Evolutionary conservation across 2,888 invertebrate genomes (phyloP).

Genomic region (Sarcophaga subvicina): DNA sequence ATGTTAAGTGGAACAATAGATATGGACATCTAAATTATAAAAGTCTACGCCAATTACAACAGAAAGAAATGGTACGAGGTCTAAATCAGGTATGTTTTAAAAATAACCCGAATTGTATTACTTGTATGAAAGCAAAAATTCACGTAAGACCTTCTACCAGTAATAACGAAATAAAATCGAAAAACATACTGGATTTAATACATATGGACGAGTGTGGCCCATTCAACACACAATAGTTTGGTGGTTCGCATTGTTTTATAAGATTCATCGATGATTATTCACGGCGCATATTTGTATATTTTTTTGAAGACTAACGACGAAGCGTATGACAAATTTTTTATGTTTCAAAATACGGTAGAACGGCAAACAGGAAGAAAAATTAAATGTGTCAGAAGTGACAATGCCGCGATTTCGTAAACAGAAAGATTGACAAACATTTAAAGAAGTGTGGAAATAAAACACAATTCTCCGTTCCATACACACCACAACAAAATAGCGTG

Average conservation of each 20-base stretch:
- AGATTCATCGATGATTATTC: too few species aligned
- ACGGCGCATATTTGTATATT: too few species aligned
- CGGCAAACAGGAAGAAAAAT: constrained; percentile 29
- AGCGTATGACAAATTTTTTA: constrained; percentile 4
- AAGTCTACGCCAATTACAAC: background rate
- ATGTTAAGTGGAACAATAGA: constrained; percentile 13
- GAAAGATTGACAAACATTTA: constrained; percentile 22
- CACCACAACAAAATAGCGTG: background rate
- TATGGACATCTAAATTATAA: constrained; percentile 28
- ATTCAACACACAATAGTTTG: too few species aligned
- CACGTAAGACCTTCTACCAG: too few species aligned
- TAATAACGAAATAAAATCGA: too few species aligned
- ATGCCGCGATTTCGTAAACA: constrained; percentile 63
- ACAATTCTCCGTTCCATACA: constrained; percentile 34
- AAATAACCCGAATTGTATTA: background rate
- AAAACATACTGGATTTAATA: too few species aligned
- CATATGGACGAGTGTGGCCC: too few species aligned
- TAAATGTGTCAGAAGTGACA: background rate
- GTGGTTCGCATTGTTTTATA: too few species aligned
- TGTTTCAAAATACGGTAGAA: constrained; percentile 24
- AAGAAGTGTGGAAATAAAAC: constrained; percentile 46
- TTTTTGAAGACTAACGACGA: constrained; percentile 21
- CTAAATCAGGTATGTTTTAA: constrained; percentile 2
- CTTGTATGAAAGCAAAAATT: too few species aligned
- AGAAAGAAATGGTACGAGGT: constrained; percentile 24